Evolutionary conservation across 2,797 vertebrate genomes (phyloP).

Genomic region (Acanthurus tractus): DNA sequence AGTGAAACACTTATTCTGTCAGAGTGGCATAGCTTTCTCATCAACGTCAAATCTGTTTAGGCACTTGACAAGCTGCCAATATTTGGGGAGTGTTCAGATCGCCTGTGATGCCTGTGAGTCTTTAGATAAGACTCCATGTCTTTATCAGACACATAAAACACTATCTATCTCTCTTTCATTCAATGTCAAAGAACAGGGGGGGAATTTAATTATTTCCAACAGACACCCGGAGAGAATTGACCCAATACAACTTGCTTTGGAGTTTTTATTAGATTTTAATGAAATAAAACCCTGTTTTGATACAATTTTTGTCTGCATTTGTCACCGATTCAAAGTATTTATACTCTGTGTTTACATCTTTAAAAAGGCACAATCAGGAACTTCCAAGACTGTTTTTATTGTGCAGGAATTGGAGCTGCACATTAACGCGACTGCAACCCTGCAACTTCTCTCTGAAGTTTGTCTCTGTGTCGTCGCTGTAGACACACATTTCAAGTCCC

Average conservation of each 20-base stretch:
- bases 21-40: constrained; percentile 74
- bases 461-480: too few relatives aligned
- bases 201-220: constrained; percentile 17
- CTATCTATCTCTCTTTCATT: constrained; percentile 44
- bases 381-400: too few relatives aligned
- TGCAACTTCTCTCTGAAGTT: too few relatives aligned
- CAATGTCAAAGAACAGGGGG: constrained; percentile 37
- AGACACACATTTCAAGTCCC: too few relatives aligned
- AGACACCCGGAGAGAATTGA: not conserved
- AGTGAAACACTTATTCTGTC: constrained; percentile 75
- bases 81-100: constrained; percentile 62
- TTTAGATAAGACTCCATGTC: constrained; percentile 53
- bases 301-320: not conserved
- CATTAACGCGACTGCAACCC: too few relatives aligned
- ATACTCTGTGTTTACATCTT: not conserved
- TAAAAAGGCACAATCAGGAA: too few relatives aligned
- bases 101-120: constrained; percentile 50
- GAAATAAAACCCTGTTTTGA: not conserved
- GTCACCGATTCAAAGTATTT: not conserved
- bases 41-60: constrained; percentile 78
- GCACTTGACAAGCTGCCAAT: constrained; percentile 78
- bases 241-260: not conserved
- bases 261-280: not conserved
- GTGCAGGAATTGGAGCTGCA: too few relatives aligned
- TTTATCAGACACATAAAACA: constrained; percentile 52